Conservation (phyloP, 2,797 vertebrate species). For the Chelon auratus region DNA sequence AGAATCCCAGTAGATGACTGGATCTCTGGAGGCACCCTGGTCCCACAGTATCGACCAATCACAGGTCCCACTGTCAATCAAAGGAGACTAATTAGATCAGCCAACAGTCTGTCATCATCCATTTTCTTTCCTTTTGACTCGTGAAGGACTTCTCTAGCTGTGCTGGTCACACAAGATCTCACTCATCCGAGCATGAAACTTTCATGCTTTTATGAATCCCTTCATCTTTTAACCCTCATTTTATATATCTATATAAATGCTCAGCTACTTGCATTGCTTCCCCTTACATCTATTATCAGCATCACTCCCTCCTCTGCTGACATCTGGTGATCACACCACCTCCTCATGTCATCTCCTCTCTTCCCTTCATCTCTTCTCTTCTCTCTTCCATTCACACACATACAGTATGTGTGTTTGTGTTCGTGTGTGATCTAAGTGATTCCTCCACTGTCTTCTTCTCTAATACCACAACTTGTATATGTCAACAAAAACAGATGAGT, state of each 20-base stretch:
- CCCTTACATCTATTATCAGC: conserved; percentile 29
- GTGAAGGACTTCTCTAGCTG: not conserved
- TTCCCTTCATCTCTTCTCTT: conserved; percentile 41
- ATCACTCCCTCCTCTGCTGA: conserved; percentile 18
- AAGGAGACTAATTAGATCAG: conserved; percentile 13
- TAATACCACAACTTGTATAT: conserved; percentile 73
- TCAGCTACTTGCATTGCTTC: conserved; percentile 16
- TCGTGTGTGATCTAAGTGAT: conserved; percentile 54
- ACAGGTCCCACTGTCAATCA: conserved; percentile 90
- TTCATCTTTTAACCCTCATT: conserved; percentile 19
- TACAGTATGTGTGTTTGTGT: not conserved
- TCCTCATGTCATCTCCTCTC: conserved; percentile 46
- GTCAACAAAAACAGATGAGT: conserved; percentile 75
- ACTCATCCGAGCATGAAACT: conserved; percentile 10
- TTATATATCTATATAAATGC: conserved; percentile 9
- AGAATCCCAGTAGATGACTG: conserved; percentile 94
- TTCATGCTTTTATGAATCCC: not conserved
- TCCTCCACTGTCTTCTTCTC: conserved; percentile 61
- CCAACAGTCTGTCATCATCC: not conserved
- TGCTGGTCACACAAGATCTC: conserved; percentile 9
- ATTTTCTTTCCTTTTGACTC: not conserved
- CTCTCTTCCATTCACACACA: conserved; percentile 40
- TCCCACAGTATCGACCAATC: conserved; percentile 97
- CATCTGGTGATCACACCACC: conserved; percentile 42
- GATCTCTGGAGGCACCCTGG: conserved; percentile 93